Percentiles rank a stretch among this genome's conserved stretches.
Evolutionary conservation across 2,888 invertebrate species (phyloP).

Genomic region (Caradrina kadenii): DNA sequence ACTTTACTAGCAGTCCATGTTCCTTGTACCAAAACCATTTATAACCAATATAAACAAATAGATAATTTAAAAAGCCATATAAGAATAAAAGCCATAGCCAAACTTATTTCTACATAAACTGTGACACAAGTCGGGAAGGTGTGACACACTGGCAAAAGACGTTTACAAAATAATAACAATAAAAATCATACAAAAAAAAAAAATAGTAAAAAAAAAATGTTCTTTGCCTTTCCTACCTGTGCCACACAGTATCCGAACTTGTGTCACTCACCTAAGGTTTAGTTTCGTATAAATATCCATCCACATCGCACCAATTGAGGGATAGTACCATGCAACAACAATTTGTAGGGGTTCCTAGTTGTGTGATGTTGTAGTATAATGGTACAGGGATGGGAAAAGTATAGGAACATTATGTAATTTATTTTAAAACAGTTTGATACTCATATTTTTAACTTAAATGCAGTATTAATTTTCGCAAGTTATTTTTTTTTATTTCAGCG

Average conservation of each 20-base stretch:
- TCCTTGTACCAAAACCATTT: constrained; percentile 21
- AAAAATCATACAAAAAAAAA: constrained; percentile 53
- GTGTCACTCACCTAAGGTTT: constrained; percentile 88
- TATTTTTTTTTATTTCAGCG: too few relatives aligned
- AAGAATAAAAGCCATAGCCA: constrained; percentile 43
- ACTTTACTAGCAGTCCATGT: neutral
- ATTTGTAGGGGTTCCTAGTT: constrained; percentile 7
- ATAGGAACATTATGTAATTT: constrained; percentile 21
- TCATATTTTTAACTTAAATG: neutral
- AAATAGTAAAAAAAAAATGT: constrained; percentile 44
- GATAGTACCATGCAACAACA: constrained; percentile 43
- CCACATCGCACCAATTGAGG: constrained; percentile 64
- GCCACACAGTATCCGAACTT: constrained; percentile 89
- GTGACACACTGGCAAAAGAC: constrained; percentile 84
- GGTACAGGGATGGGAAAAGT: constrained; percentile 23
- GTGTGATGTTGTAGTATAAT: constrained; percentile 25
- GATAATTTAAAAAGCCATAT: constrained; percentile 32
- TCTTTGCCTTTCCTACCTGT: constrained; percentile 88
- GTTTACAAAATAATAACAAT: constrained; percentile 53
- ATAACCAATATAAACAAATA: constrained; percentile 3
- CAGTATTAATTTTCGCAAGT: too few relatives aligned
- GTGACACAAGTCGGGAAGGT: constrained; percentile 91
- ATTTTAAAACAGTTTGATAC: neutral
- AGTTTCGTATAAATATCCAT: constrained; percentile 62
- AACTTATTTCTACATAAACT: constrained; percentile 61